Percentiles rank a stretch among this genome's conserved stretches.
These are phyloP conservation scores for Stichodactyla mertensii DNA, from an alignment of 64 coral and sea anemone genomes.

Conservation along the genomic window DNA sequence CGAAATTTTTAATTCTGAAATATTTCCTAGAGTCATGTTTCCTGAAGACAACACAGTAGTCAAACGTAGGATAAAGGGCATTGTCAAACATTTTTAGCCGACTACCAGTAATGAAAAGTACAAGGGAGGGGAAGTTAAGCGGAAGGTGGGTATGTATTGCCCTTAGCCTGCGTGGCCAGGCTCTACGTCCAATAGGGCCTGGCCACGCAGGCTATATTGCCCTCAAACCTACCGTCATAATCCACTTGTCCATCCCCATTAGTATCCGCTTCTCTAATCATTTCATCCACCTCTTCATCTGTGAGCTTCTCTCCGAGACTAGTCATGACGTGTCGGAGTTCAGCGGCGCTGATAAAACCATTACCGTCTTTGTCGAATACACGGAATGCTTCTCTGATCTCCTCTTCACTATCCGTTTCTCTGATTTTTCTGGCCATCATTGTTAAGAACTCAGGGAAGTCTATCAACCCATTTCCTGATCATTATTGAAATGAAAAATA, in stretches of 20 bases:
- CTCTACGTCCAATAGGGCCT: too few species aligned
- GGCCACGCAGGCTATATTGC: neutral
- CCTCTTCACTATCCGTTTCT: slow-evolving; percentile 46
- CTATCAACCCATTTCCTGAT: slow-evolving; percentile 50
- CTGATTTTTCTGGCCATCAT: slow-evolving; percentile 64
- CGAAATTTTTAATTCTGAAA: too few species aligned
- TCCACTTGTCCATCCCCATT: slow-evolving; percentile 65
- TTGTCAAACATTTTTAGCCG: too few species aligned
- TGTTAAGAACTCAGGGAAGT: slow-evolving; percentile 50
- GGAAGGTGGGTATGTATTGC: neutral
- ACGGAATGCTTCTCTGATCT: slow-evolving; percentile 47
- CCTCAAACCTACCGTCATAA: slow-evolving; percentile 38
- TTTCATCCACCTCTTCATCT: slow-evolving; percentile 57
- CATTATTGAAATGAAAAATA: neutral
- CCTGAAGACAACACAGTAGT: too few species aligned
- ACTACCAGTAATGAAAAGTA: too few species aligned
- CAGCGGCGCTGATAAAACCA: slow-evolving; percentile 56
- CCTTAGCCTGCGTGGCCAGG: neutral
- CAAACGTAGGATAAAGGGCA: too few species aligned
- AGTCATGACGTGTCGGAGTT: slow-evolving; percentile 56
- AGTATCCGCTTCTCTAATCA: slow-evolving; percentile 49
- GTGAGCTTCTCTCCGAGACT: slow-evolving; percentile 56
- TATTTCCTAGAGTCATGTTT: too few species aligned
- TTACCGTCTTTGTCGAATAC: slow-evolving; percentile 60
- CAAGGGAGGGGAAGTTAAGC: too few species aligned